Evolutionary conservation across 2,797 vertebrate species (phyloP).

Genomic region (Anniella stebbinsi): DNA sequence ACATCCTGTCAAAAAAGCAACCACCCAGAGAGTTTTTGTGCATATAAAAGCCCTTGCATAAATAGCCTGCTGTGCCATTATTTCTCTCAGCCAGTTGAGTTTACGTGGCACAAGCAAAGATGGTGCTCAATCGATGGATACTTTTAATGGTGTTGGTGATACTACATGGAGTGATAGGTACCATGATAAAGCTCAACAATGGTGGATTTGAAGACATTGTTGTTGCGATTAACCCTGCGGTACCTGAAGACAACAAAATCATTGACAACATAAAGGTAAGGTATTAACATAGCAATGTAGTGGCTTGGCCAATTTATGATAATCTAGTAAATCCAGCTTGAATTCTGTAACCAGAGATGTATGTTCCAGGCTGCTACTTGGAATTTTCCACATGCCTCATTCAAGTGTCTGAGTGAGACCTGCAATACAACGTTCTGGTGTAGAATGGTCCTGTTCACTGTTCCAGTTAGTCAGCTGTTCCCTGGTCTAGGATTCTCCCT

Average conservation of each 20-base stretch:
- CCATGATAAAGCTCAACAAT: slow-evolving; percentile 70
- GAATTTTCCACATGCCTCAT: not conserved
- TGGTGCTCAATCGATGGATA: slow-evolving; percentile 38
- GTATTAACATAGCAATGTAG: not conserved
- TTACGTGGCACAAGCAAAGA: slow-evolving; percentile 16
- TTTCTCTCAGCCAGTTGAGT: slow-evolving; percentile 21
- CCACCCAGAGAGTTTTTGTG: not conserved
- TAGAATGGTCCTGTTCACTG: not conserved
- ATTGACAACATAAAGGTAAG: slow-evolving; percentile 74
- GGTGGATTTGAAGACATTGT: slow-evolving; percentile 78
- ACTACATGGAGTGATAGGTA: slow-evolving; percentile 49
- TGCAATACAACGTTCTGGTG: not conserved
- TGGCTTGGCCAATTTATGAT: not conserved
- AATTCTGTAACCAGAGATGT: not conserved
- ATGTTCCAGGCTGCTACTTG: not conserved
- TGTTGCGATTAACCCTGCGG: slow-evolving; percentile 73
- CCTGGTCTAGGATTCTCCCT: not conserved
- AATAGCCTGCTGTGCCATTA: not conserved
- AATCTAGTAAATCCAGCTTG: not conserved
- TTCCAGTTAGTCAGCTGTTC: not conserved
- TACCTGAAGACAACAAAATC: slow-evolving; percentile 72
- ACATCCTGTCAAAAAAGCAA: slow-evolving; percentile 32
- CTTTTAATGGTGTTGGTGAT: slow-evolving; percentile 61
- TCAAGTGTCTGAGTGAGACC: not conserved
- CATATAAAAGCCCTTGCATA: not conserved